Conservation (phyloP, 23 tunicate species). For the Trididemnum nubilum region DNA sequence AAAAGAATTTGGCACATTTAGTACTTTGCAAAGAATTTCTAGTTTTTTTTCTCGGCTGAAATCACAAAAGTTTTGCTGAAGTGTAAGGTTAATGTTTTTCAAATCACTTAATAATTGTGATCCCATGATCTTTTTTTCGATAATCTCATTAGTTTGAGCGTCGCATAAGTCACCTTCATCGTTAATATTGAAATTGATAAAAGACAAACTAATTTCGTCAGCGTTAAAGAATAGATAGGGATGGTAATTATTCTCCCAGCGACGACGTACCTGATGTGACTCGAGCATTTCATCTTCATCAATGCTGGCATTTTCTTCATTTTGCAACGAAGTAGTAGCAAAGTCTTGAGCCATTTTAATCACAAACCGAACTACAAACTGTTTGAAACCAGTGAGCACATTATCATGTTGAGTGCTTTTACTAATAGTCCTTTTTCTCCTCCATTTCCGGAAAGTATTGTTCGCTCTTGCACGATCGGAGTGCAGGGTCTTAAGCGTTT, state of each 20-base stretch:
- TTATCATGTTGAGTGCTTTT: constrained; percentile 29
- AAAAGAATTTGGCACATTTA: constrained; percentile 4
- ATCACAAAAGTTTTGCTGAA: constrained; percentile 32
- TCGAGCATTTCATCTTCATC: constrained; percentile 20
- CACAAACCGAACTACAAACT: constrained; percentile 60
- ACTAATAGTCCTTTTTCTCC: background rate
- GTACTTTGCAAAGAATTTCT: constrained; percentile 28
- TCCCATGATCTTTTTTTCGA: constrained; percentile 6
- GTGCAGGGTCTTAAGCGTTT: background rate
- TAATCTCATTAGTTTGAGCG: constrained; percentile 18
- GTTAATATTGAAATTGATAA: constrained; percentile 51
- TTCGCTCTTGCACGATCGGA: background rate
- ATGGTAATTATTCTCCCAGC: constrained; percentile 56
- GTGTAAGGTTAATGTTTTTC: constrained; percentile 16
- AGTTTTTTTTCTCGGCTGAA: constrained; percentile 39
- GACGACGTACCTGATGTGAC: constrained; percentile 51
- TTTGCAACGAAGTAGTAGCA: constrained; percentile 67
- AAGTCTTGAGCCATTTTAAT: constrained; percentile 73
- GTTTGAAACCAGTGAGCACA: constrained; percentile 34
- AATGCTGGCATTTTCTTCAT: background rate
- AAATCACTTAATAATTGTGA: constrained; percentile 13
- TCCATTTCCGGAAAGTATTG: constrained; percentile 21
- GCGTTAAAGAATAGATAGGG: constrained; percentile 65
- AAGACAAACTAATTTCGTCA: constrained; percentile 53
- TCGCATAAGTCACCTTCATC: constrained; percentile 40